phyloP scores from a whole-genome alignment of 2,888 invertebrate genomes.

The Cheilosia impressa region DNA sequence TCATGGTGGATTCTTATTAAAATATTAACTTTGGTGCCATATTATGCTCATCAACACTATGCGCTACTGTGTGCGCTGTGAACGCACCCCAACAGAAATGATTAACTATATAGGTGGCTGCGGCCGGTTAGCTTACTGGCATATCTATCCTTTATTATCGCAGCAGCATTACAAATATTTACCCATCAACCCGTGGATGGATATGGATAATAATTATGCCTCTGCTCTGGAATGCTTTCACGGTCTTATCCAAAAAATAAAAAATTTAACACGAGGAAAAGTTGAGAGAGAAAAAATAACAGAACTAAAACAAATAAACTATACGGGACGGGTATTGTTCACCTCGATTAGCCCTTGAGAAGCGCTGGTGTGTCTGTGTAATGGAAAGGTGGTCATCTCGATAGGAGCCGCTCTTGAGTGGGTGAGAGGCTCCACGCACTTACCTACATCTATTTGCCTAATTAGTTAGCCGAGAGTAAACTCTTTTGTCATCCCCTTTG shows the following conservation, averaged over 20 bases:
- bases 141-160: conserved; percentile 73
- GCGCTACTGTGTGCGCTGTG: conserved; percentile 58
- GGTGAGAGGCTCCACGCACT: conserved; percentile 30
- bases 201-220: conserved; percentile 20
- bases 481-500: conserved; percentile 70
- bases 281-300: not conserved
- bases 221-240: conserved; percentile 46
- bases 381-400: conserved; percentile 44
- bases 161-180: conserved; percentile 74
- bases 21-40: conserved; percentile 68
- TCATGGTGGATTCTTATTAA: conserved; percentile 68
- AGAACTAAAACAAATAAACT: conserved; percentile 56
- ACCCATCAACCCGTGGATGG: conserved; percentile 53
- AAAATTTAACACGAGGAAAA: conserved; percentile 17
- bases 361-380: conserved; percentile 33
- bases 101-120: conserved; percentile 56
- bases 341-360: conserved; percentile 63
- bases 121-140: conserved; percentile 41
- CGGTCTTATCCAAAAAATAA: conserved; percentile 21
- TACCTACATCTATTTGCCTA: conserved; percentile 61
- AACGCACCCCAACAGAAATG: conserved; percentile 52
- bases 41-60: not conserved
- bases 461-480: conserved; percentile 72
- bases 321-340: conserved; percentile 31
- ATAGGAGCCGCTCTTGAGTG: conserved; percentile 34